phyloP scores from a whole-genome alignment of 2,113 vertebrate species.

The Eolophus roseicapilla region DNA sequence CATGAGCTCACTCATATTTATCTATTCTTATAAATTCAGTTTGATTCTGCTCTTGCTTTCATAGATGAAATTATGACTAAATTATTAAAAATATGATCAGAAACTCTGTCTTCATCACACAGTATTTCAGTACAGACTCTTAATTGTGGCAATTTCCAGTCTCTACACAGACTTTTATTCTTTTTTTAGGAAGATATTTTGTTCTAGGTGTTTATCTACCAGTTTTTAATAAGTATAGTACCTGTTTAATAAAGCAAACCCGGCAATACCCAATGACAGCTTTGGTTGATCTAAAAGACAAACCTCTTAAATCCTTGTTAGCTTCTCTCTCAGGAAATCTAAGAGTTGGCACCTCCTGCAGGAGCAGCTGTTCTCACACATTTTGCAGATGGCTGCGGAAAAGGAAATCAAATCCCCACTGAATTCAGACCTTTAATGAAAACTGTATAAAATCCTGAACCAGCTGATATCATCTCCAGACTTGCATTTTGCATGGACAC shows the following conservation, averaged over 20 bases:
- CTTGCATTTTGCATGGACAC: fast-evolving
- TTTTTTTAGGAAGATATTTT: background rate
- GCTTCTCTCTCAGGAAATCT: conserved; percentile 23
- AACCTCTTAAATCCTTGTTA: background rate
- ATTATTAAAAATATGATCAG: background rate
- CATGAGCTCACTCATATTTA: background rate
- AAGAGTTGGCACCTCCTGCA: background rate
- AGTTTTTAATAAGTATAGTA: background rate
- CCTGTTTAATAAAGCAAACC: background rate
- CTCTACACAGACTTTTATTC: background rate
- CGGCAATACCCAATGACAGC: background rate
- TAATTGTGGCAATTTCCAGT: background rate
- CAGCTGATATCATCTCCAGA: background rate
- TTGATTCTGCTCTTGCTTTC: background rate
- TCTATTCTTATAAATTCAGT: background rate
- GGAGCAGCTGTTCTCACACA: background rate
- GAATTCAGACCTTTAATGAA: background rate
- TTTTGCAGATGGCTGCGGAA: background rate
- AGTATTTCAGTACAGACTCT: background rate
- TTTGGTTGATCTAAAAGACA: background rate
- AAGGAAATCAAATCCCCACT: background rate
- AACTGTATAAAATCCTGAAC: background rate
- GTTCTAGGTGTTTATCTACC: background rate
- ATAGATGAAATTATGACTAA: background rate
- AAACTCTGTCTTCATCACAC: background rate